Base-by-base conservation (phyloP, 2,797 vertebrate species). In the Megaceryle alcyon region DNA sequence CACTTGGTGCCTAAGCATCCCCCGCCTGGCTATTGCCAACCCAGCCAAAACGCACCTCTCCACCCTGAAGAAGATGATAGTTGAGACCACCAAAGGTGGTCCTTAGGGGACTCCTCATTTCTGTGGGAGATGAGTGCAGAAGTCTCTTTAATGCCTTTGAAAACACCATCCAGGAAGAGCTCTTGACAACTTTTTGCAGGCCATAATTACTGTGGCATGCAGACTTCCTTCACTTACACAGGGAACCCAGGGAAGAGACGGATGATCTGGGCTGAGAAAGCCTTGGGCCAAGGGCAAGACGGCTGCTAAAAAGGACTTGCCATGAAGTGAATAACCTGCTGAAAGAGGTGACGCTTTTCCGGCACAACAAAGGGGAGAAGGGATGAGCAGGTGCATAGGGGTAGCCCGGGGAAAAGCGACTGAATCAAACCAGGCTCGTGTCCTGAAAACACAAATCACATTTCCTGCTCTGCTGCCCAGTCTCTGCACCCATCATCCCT, bases 21-120 rank as follows among this genome's bases (percentile, higher is more conserved):
- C 15, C 13, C 8, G 20, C 53, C 13, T 29, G 10, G n/a, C 46
- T 16, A 1, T 3, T 2, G 12, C 18, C 63, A 63, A 56, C 14
- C 44, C 49, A 6, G 21, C 4, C 10, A 3, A 59, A 61, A 33
- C 0, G 0, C 4, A 6, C 1, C 4, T 69, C 88, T 63, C 20
- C 13, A 3, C 18, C 29, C 29, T 18, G 22, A 46, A 54, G 6
- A 37, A 17, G 11, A 3, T 7, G 5, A 5, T 10, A 9, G 28
- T 2, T 39, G 70, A 35, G 48, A 3, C 13, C 64, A 59, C 61
- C 35, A 9, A 25, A 88, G 70, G 77, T 33, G 10, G 33, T 5
- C 23, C 53, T 29, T 21, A 8, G 48, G 44, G 48, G 75, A 51
- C 63, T 77, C 33, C 44, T 82, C 65, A 44, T 78, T 82, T 88